Conservation (phyloP, 2,797 vertebrate genomes). For the Dryobates pubescens region DNA sequence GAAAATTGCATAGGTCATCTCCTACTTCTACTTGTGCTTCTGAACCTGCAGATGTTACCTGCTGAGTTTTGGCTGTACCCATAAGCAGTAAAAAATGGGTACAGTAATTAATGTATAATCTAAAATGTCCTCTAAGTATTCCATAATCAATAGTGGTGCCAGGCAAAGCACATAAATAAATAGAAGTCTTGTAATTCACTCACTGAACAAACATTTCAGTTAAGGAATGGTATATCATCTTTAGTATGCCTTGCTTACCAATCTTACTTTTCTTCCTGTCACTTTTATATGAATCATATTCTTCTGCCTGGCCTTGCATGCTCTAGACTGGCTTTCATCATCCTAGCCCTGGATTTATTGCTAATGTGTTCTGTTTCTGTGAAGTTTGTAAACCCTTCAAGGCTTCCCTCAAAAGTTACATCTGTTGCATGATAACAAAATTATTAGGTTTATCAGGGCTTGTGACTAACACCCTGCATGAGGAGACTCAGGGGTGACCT, state of each 20-base stretch:
- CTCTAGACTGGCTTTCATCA: background rate
- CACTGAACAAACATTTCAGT: background rate
- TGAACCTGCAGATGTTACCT: background rate
- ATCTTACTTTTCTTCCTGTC: background rate
- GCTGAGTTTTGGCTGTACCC: fast-evolving
- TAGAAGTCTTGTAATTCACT: background rate
- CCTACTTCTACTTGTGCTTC: background rate
- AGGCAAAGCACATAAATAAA: background rate
- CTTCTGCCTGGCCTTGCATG: background rate
- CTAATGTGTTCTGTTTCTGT: background rate
- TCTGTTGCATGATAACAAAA: background rate
- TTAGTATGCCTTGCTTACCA: background rate
- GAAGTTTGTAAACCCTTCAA: background rate
- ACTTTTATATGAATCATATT: background rate
- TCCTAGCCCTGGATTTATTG: background rate
- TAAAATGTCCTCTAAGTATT: background rate
- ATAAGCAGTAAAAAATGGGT: background rate
- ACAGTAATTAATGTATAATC: background rate
- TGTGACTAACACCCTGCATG: background rate
- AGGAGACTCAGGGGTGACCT: too few species aligned
- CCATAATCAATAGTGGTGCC: background rate
- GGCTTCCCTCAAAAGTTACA: background rate
- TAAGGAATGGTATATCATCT: background rate
- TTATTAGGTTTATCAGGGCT: background rate
- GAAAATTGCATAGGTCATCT: background rate